These are phyloP conservation scores for Falco concolor DNA, from an alignment of 2,797 vertebrate genomes.

Conservation along the genomic window DNA sequence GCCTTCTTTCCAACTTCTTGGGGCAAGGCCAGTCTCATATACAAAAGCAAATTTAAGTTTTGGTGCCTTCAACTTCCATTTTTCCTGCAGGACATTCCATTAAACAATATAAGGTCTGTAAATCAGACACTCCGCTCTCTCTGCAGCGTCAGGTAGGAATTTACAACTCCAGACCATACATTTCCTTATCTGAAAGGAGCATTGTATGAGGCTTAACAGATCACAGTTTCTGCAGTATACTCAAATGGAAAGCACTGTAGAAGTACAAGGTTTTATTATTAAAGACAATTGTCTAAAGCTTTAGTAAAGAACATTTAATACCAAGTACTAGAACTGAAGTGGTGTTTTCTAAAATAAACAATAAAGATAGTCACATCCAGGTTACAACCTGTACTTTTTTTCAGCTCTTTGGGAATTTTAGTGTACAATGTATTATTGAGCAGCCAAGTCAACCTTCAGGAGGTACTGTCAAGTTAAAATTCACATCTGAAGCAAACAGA, in stretches of 20 bases:
- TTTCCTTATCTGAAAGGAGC: not conserved
- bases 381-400: not conserved
- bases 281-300: not conserved
- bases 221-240: not conserved
- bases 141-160: not conserved
- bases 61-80: not conserved
- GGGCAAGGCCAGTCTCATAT: not conserved
- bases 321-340: not conserved
- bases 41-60: not conserved
- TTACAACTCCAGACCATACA: not conserved
- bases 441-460: not conserved
- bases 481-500: not conserved
- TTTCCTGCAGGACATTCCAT: not conserved
- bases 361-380: not conserved
- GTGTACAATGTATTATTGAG: not conserved
- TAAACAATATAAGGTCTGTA: not conserved
- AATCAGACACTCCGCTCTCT: not conserved
- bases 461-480: not conserved
- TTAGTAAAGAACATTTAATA: slow-evolving; percentile 22
- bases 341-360: not conserved
- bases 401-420: not conserved
- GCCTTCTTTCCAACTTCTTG: not conserved
- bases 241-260: not conserved
- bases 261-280: not conserved
- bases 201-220: slow-evolving; percentile 3